These are phyloP conservation scores for Agonopterix arenella DNA, from an alignment of 2,888 invertebrate species.

Conservation along the genomic window DNA sequence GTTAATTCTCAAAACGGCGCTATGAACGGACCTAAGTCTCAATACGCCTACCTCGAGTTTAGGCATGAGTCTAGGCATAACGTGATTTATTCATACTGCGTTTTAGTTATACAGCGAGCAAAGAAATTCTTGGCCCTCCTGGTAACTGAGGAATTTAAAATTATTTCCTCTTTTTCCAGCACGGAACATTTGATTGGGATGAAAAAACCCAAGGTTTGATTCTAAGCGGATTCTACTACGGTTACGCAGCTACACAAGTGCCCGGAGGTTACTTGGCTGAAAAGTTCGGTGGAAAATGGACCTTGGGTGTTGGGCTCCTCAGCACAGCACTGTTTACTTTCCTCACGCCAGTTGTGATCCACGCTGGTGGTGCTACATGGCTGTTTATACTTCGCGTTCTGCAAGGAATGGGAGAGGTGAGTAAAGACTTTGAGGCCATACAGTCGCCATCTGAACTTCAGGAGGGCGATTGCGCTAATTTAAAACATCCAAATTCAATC, in stretches of 20 bases:
- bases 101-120: too few relatives aligned
- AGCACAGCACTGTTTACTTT: conserved; percentile 89
- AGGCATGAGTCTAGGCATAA: too few relatives aligned
- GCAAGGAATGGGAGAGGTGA: conserved; percentile 87
- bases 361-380: conserved; percentile 65
- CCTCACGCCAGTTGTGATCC: conserved; percentile 85
- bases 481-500: too few relatives aligned
- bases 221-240: conserved; percentile 89
- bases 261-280: conserved; percentile 90
- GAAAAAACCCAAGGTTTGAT: conserved; percentile 84
- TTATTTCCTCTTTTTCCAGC: conserved; percentile 28
- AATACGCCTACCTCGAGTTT: too few relatives aligned
- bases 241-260: conserved; percentile 89
- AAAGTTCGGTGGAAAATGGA: conserved; percentile 90
- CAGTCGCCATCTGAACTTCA: too few relatives aligned
- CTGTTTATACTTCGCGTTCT: conserved; percentile 78
- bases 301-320: conserved; percentile 87
- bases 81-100: too few relatives aligned
- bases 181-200: conserved; percentile 79
- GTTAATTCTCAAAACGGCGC: too few relatives aligned
- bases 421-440: not conserved
- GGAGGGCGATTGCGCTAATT: too few relatives aligned
- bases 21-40: too few relatives aligned
- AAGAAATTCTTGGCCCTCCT: too few relatives aligned
- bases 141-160: not conserved